Evolutionary conservation across 2,113 vertebrate species (phyloP).

Genomic region (Stegostoma tigrinum): DNA sequence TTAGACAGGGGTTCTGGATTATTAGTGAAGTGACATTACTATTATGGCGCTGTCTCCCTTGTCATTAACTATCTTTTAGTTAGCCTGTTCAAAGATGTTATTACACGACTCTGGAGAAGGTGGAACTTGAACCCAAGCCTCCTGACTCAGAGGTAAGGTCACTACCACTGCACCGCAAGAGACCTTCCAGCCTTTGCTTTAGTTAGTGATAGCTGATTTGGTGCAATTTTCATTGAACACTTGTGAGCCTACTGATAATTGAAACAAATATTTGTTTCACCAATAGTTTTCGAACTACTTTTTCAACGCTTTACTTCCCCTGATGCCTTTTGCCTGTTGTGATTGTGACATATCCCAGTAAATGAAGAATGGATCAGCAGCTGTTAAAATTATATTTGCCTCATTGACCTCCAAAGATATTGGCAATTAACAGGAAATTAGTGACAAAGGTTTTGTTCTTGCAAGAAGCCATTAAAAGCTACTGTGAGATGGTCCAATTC

Average conservation of each 20-base stretch:
- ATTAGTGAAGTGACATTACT: too few relatives aligned
- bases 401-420: background rate
- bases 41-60: too few relatives aligned
- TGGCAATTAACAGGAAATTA: conserved; percentile 24
- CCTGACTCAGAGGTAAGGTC: too few relatives aligned
- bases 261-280: background rate
- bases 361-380: background rate
- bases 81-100: too few relatives aligned
- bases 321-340: background rate
- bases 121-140: too few relatives aligned
- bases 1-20: too few relatives aligned
- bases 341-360: background rate
- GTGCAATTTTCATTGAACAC: background rate
- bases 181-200: background rate
- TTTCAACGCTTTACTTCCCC: background rate
- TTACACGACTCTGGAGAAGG: too few relatives aligned
- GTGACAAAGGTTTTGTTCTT: background rate
- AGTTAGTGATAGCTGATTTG: background rate
- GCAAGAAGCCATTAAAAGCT: background rate
- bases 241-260: background rate
- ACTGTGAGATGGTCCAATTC: background rate
- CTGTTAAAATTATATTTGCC: background rate
- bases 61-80: too few relatives aligned
- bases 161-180: too few relatives aligned
- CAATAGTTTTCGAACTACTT: background rate